Percentiles rank a stretch among this genome's conserved stretches.
phyloP scores from a whole-genome alignment of 2,113 vertebrate species.

The Platysternon megacephalum region DNA sequence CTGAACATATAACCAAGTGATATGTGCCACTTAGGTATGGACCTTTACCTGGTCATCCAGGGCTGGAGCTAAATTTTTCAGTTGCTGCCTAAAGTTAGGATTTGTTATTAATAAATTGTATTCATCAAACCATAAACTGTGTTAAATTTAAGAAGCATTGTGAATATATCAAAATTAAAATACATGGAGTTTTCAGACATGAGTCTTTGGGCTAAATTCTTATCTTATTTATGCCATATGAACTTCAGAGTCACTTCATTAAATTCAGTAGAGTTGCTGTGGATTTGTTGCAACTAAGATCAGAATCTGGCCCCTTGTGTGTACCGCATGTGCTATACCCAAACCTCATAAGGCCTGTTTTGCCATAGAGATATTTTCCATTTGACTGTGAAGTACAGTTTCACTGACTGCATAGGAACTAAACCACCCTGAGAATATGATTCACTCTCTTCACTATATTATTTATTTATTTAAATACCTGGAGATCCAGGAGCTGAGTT shows the following conservation, averaged over 20 bases:
- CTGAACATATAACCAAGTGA: background rate
- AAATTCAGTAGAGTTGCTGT: background rate
- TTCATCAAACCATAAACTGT: background rate
- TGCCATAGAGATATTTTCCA: background rate
- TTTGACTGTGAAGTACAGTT: fast-evolving
- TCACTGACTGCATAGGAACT: background rate
- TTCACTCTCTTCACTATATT: background rate
- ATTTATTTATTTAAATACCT: background rate
- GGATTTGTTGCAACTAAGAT: background rate
- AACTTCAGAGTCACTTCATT: background rate
- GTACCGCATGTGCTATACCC: too few relatives aligned
- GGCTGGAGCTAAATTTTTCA: background rate
- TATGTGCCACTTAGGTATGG: background rate
- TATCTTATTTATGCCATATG: fast-evolving
- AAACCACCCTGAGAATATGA: background rate
- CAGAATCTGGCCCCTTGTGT: fast-evolving
- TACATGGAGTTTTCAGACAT: fast-evolving
- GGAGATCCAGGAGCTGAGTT: background rate
- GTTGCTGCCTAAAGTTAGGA: background rate
- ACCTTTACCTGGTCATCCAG: background rate
- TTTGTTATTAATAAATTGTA: background rate
- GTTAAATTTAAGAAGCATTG: background rate
- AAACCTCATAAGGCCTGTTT: fast-evolving
- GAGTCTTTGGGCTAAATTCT: fast-evolving
- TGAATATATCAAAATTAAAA: background rate